Evolutionary conservation across 2,888 invertebrate species (phyloP).

Genomic region (Drosophila conformis): DNA sequence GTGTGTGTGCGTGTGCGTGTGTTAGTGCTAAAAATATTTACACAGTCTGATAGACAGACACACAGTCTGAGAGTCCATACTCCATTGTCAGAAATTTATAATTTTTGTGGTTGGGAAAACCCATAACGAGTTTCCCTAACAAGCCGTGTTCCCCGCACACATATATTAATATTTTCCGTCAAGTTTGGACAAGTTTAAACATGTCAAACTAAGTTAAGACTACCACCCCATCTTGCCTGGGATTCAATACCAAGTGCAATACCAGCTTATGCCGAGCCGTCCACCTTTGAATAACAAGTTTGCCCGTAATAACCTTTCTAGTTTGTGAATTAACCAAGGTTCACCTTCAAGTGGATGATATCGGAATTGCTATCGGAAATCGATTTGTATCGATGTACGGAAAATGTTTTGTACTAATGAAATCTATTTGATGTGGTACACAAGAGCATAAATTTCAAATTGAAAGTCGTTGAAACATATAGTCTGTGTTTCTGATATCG

Average conservation of each 20-base stretch:
- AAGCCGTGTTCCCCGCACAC: not conserved
- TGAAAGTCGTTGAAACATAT: not conserved
- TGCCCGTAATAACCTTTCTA: not conserved
- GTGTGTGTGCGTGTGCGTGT: not conserved
- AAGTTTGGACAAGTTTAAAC: not conserved
- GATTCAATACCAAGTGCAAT: not conserved
- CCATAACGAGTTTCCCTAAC: conserved; percentile 11
- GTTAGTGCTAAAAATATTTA: not conserved
- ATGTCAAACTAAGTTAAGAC: not conserved
- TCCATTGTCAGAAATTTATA: conserved; percentile 11
- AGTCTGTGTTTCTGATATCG: not conserved
- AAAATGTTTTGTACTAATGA: not conserved
- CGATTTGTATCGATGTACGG: not conserved
- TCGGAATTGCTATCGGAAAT: not conserved
- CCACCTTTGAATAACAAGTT: not conserved
- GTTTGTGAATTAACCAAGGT: not conserved
- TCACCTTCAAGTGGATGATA: not conserved
- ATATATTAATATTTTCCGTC: not conserved
- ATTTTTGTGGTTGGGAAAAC: not conserved
- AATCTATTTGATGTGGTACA: not conserved
- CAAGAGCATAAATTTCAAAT: not conserved
- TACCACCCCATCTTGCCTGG: not conserved
- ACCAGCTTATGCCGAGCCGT: not conserved
- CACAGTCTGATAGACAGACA: conserved; percentile 2
- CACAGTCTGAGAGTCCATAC: conserved; percentile 1